phyloP scores from a whole-genome alignment of 2,888 invertebrate genomes.

The Amphimallon solstitiale region DNA sequence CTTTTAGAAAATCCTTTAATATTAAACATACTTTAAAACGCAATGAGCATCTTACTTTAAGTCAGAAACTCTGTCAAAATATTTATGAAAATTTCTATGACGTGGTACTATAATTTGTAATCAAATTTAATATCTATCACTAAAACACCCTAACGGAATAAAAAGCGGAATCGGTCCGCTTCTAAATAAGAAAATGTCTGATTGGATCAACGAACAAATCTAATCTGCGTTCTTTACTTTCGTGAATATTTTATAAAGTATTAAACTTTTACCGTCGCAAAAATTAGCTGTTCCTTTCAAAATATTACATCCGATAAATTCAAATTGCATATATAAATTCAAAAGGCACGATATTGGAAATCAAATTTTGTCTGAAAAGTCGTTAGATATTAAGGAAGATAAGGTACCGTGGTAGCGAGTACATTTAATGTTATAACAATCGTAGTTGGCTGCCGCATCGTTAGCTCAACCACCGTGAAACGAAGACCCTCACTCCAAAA shows the following conservation, averaged over 20 bases:
- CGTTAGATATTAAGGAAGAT: slow-evolving; percentile 2
- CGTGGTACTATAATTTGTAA: no score
- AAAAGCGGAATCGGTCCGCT: no score
- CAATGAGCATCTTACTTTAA: no score
- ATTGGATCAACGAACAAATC: slow-evolving; percentile 3
- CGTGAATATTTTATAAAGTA: slow-evolving; percentile 19
- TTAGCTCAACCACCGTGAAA: slow-evolving; percentile 47
- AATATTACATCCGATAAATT: slow-evolving; percentile 35
- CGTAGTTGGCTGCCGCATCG: slow-evolving; percentile 43
- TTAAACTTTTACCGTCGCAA: slow-evolving; percentile 26
- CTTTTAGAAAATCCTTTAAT: no score
- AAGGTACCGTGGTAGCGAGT: not conserved
- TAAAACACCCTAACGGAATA: no score
- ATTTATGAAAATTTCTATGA: no score
- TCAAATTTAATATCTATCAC: no score
- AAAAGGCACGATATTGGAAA: slow-evolving; percentile 28
- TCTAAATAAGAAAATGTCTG: no score
- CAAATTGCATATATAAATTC: slow-evolving; percentile 35
- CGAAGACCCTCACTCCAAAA: slow-evolving; percentile 31
- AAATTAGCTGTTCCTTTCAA: slow-evolving; percentile 33
- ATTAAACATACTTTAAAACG: no score
- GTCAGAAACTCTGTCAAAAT: no score
- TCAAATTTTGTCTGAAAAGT: slow-evolving; percentile 32
- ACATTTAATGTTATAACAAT: slow-evolving; percentile 41
- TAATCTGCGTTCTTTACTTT: not conserved